Evolutionary conservation across 53 echinoderm and acorn worm genomes (phyloP).

Genomic region (Stichopus horrens): DNA sequence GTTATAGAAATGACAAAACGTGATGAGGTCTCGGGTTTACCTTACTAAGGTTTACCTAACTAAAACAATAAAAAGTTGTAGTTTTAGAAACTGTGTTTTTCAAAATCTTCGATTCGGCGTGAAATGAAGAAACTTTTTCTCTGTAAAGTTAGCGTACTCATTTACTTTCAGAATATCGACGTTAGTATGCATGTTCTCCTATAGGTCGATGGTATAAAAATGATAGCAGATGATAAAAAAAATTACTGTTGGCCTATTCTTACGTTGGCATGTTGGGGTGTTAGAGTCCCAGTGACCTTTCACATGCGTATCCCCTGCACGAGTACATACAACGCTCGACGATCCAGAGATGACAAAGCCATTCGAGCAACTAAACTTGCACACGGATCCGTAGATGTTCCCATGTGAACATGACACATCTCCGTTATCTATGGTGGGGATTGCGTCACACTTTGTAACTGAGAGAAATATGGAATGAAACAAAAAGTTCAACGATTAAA

Average conservation of each 20-base stretch:
- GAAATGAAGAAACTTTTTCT: not conserved
- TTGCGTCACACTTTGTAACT: not conserved
- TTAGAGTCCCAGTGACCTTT: not conserved
- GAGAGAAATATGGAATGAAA: not conserved
- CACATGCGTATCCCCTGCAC: not conserved
- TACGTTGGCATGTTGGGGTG: not conserved
- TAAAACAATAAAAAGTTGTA: no score
- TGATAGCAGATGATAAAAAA: not conserved
- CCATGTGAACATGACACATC: not conserved
- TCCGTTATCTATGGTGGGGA: not conserved
- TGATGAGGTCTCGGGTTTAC: no score
- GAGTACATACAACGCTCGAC: not conserved
- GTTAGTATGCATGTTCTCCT: not conserved
- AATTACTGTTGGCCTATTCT: not conserved
- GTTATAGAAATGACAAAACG: no score
- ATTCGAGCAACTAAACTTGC: not conserved
- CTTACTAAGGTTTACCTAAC: no score
- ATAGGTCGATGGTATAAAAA: not conserved
- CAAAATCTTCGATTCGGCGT: not conserved
- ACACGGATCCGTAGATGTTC: not conserved
- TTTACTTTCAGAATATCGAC: not conserved
- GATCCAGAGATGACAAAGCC: not conserved
- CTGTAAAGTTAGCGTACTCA: not conserved
- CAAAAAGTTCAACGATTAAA: not conserved
- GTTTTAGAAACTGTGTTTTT: no score